phyloP scores from a whole-genome alignment of 2,888 invertebrate species.

The Drosophila emarginata region DNA sequence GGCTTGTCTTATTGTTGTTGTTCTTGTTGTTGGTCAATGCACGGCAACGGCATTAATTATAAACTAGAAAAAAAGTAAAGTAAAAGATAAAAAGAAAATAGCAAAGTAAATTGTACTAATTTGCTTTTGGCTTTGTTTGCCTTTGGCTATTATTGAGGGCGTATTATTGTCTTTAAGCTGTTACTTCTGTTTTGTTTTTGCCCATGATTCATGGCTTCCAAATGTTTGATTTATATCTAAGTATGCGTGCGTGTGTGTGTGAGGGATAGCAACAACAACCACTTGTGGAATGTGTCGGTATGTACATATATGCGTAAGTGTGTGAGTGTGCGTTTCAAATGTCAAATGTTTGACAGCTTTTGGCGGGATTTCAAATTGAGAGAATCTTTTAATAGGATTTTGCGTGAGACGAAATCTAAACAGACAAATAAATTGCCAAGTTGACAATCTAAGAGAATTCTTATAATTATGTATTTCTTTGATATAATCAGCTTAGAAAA shows the following conservation, averaged over 20 bases:
- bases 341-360: conserved; percentile 64
- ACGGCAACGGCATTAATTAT: conserved; percentile 55
- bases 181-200: conserved; percentile 35
- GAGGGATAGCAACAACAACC: conserved; percentile 38
- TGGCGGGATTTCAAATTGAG: conserved; percentile 38
- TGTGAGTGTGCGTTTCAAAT: conserved; percentile 37
- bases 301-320: conserved; percentile 22
- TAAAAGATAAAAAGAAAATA: conserved; percentile 8
- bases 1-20: conserved; percentile 31
- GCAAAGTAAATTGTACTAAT: conserved; percentile 49
- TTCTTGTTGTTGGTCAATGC: conserved; percentile 57
- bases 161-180: conserved; percentile 41
- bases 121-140: conserved; percentile 21
- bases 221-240: conserved; percentile 35
- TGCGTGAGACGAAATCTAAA: neutral
- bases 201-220: conserved; percentile 55
- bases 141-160: conserved; percentile 34
- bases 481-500: neutral
- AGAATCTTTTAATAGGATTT: conserved; percentile 43
- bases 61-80: conserved; percentile 21
- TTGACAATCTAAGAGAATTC: neutral
- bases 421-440: neutral
- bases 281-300: conserved; percentile 56
- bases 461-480: conserved; percentile 3
- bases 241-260: conserved; percentile 14